Evolutionary conservation across 2,113 vertebrate genomes (phyloP), one percentile per base, ranked within the genome.

Genomic region (Scortum barcoo): DNA sequence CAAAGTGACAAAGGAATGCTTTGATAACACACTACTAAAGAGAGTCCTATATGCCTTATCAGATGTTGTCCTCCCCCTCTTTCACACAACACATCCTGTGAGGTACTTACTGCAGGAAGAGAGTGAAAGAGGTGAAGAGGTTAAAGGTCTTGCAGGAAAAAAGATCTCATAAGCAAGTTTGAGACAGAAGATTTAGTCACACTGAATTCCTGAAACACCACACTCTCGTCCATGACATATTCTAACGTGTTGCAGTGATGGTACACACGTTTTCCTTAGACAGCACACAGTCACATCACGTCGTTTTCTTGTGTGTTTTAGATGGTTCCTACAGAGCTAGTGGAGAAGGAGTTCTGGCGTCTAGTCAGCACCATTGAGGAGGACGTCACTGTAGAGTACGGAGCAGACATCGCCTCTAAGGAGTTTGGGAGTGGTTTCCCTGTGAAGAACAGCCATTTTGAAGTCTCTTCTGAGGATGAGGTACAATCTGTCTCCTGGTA

Each of bases 381-480:
- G 78, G 98, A 99, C 42, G 98, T 99, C 44, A 99, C 97, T 1
- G 98, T 99, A 20, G 98, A 99, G 83, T 99, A 99, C 12, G 98
- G 98, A 57, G 98, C 98, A 57, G 98, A 99, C 90, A 99, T 99
- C 5, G 97, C 98, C 84, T 99, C 98, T 0, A 99, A 99, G 90
- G 98, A 99, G 79, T 99, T 98, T 89, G 98, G 98, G 90, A 99
- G 98, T 88, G 98, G 98, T 74, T 99, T 99, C 91, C 98, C 98
- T 57, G 95, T 98, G 24, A 95, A 90, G 69, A 97, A 96, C 83
- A 94, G 97, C 65, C 96, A 96, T 91, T 96, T 97, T 83, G 96
- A 96, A 93, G 92, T 98, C 33, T 93, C 95, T 40, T 94, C 96
- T 2, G 97, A 99, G 74, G 98, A 99, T 65, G 97, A 99, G 97